Percentiles rank a stretch among this genome's conserved stretches.
phyloP scores from a whole-genome alignment of 2,888 invertebrate genomes.

The Coelopa pilipes region DNA sequence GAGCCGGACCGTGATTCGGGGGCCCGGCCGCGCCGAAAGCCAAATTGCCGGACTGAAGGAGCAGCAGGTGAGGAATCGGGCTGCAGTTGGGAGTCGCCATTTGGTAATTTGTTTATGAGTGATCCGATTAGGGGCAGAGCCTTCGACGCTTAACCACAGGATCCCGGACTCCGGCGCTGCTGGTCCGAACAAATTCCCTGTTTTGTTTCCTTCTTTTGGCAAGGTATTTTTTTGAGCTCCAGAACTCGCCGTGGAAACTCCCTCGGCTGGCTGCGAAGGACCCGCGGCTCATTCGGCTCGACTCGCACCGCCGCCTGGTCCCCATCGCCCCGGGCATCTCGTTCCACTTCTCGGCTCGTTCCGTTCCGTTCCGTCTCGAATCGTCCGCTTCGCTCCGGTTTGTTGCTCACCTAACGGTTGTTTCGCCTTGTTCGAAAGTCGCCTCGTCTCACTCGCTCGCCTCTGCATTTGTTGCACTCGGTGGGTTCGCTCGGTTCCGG shows the following conservation, averaged over 20 bases:
- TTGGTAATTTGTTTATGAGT: too few relatives aligned
- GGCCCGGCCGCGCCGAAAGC: not conserved
- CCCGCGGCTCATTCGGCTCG: not conserved
- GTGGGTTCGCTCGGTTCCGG: slow-evolving; percentile 38
- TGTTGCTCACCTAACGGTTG: slow-evolving; percentile 19
- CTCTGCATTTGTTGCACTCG: slow-evolving; percentile 15
- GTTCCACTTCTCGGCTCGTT: not conserved
- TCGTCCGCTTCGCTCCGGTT: slow-evolving; percentile 15
- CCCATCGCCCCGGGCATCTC: not conserved
- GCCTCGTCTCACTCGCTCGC: slow-evolving; percentile 3
- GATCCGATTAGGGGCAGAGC: too few relatives aligned
- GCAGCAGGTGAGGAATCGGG: too few relatives aligned
- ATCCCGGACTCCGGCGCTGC: not conserved
- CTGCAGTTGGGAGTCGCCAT: too few relatives aligned
- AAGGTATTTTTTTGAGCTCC: too few relatives aligned
- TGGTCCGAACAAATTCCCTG: not conserved
- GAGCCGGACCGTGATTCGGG: too few relatives aligned
- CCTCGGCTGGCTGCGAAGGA: not conserved
- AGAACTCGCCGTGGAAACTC: too few relatives aligned
- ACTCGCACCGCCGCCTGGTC: too few relatives aligned
- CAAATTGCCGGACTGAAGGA: not conserved
- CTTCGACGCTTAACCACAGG: not conserved
- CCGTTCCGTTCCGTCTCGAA: not conserved
- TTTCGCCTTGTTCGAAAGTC: slow-evolving; percentile 6
- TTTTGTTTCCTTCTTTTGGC: too few relatives aligned